Evolutionary conservation across 2,113 vertebrate species (phyloP), one percentile per base, ranked within the genome.

Genomic region (Dipodomys spectabilis): DNA sequence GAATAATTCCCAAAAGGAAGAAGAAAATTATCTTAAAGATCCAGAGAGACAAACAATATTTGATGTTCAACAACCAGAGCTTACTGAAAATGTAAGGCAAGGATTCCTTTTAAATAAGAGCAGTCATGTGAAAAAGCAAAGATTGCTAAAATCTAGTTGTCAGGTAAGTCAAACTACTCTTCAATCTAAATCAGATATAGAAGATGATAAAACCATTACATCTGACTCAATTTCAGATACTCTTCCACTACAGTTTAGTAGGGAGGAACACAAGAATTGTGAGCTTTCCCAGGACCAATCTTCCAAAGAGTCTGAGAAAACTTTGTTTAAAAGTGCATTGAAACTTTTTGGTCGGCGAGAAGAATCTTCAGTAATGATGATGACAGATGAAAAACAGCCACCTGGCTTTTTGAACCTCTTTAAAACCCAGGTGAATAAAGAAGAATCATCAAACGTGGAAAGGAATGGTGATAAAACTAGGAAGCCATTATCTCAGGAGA

Each of bases 381-480:
- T 82, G 75, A 27, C 97, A 95, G 98, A 97, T 90, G 98, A 98
- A 97, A 95, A 97, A 78, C 98, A 99, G 20, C 39, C 96, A 92
- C 97, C 99, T 69, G 97, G 97, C 45, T 98, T 99, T 95, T 98
- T 99, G 95, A 98, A 97, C 90, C 98, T 99, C 96, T 98, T 99
- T 53, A 99, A 99, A 98, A 98, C 97, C 6, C 98, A 99, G 90
- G 98, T 98, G 60, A 97, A 97, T 86, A 98, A 98, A 97, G 91
- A 93, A 68, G 97, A 97, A 49, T 60, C 97, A 8, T 92, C 97
- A 60, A 96, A 97, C 81, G 13, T 94, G 71, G 94, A 97, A 90
- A 96, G 92, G 53, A 90, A 32, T 80, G 7, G 49, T 90, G 75
- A 81, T 72, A 98, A 97, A 97, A 96, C 95, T 86, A 97, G 96